These are phyloP conservation scores for Valencia hispanica DNA, from an alignment of 2,797 vertebrate species.

Conservation along the genomic window DNA sequence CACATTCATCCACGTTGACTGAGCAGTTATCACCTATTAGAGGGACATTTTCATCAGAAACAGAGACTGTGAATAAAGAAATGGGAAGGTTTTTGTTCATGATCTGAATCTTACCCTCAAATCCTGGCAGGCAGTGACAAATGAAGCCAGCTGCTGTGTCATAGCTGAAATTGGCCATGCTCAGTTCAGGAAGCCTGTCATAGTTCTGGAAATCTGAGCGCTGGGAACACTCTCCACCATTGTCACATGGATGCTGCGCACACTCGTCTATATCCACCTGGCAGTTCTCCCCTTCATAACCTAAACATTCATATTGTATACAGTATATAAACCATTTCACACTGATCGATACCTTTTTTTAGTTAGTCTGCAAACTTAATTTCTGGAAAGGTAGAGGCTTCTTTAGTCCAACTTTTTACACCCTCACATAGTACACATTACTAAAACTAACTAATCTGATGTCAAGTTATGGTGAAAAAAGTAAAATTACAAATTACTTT, in stretches of 20 bases:
- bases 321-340: background rate
- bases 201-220: slow-evolving; percentile 85
- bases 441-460: background rate
- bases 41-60: slow-evolving; percentile 3
- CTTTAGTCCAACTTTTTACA: background rate
- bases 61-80: background rate
- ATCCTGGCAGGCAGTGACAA: slow-evolving; percentile 88
- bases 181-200: slow-evolving; percentile 71
- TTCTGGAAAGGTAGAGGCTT: background rate
- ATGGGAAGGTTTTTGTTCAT: background rate
- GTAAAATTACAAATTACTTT: background rate
- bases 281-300: slow-evolving; percentile 87
- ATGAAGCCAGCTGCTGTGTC: slow-evolving; percentile 85
- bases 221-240: slow-evolving; percentile 85
- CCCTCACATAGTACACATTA: background rate
- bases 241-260: slow-evolving; percentile 80
- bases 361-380: background rate
- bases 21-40: slow-evolving; percentile 87
- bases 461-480: background rate
- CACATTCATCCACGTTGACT: slow-evolving; percentile 88
- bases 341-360: background rate
- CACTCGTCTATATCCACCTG: slow-evolving; percentile 91
- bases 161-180: slow-evolving; percentile 80
- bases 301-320: slow-evolving; percentile 65
- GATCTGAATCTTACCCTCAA: slow-evolving; percentile 82